Evolutionary conservation across 2,113 vertebrate genomes (phyloP).

Genomic region (Gnathonemus longibarbis): DNA sequence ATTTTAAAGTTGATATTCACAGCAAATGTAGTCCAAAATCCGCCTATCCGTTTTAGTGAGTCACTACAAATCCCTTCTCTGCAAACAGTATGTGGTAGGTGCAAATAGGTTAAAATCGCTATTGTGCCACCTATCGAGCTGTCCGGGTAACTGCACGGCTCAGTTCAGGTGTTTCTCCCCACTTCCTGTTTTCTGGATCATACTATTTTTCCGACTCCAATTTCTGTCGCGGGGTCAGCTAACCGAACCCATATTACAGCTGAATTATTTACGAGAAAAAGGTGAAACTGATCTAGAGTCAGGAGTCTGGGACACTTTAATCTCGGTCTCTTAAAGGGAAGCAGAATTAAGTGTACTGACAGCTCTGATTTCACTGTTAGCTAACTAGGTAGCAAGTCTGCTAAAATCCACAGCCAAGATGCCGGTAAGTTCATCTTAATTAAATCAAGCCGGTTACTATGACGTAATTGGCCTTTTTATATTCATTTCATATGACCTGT

Average conservation of each 20-base stretch:
- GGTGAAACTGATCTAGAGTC: neutral
- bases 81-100: neutral
- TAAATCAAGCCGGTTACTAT: neutral
- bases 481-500: neutral
- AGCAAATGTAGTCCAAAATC: neutral
- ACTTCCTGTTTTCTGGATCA: slow-evolving; percentile 4
- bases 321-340: neutral
- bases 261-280: neutral
- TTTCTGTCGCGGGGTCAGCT: neutral
- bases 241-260: neutral
- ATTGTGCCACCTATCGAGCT: neutral
- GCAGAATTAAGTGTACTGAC: neutral
- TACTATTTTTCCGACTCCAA: neutral
- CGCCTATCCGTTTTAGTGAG: neutral
- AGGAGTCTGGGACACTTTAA: neutral
- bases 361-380: neutral
- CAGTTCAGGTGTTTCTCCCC: neutral
- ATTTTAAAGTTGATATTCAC: neutral
- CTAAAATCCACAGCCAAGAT: neutral
- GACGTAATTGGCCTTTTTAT: neutral
- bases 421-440: slow-evolving; percentile 4
- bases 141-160: neutral
- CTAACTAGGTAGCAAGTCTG: neutral
- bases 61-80: neutral
- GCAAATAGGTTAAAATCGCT: neutral